Conservation (phyloP, 1,140 invertebrate species). For the Halictus rubicundus region DNA sequence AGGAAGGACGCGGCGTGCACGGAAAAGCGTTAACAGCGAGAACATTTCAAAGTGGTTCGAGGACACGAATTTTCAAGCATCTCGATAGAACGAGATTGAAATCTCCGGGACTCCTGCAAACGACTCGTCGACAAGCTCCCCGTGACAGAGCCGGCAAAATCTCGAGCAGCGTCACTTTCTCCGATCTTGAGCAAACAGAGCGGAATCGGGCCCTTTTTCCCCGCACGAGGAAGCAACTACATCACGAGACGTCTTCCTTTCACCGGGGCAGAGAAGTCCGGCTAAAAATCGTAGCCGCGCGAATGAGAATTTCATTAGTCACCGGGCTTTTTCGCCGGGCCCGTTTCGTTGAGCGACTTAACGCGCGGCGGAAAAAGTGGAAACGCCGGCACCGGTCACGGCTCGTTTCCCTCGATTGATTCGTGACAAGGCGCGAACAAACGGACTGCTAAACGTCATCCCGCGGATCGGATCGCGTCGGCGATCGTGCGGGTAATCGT, state of each 20-base stretch:
- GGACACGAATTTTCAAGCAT: too few species aligned
- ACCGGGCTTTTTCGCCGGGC: conserved; percentile 43
- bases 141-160: background rate
- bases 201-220: background rate
- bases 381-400: conserved; percentile 44
- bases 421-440: conserved; percentile 43
- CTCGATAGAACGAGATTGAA: too few species aligned
- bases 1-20: too few species aligned
- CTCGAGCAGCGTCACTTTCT: background rate
- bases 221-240: background rate
- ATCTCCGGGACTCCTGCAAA: too few species aligned
- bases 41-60: too few species aligned
- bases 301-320: conserved; percentile 47
- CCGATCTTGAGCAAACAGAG: background rate
- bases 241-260: background rate
- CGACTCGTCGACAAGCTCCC: background rate
- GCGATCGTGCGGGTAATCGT: conserved; percentile 24
- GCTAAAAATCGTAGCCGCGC: conserved; percentile 24
- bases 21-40: too few species aligned
- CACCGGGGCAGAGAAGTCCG: conserved; percentile 24
- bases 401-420: conserved; percentile 53
- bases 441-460: conserved; percentile 31
- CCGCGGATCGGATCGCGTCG: conserved; percentile 21
- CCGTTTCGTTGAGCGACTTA: conserved; percentile 39
- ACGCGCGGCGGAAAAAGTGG: conserved; percentile 24